These are phyloP conservation scores for Columbina picui DNA, from an alignment of 2,113 vertebrate species.

Conservation along the genomic window DNA sequence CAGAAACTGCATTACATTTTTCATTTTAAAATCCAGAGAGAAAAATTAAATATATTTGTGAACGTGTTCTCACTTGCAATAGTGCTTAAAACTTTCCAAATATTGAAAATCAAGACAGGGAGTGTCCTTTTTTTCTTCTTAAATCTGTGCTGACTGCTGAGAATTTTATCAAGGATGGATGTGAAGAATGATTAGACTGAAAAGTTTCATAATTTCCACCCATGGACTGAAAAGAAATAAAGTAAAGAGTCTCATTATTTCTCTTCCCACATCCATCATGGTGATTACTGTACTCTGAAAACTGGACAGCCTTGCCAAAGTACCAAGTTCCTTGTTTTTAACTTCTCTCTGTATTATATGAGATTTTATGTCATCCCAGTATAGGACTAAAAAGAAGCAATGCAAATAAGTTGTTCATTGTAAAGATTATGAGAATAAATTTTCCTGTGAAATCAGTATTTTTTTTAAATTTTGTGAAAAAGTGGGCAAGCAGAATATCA, in stretches of 20 bases:
- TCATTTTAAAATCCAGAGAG: background rate
- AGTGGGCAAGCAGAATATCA: background rate
- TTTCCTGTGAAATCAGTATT: background rate
- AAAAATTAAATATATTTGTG: background rate
- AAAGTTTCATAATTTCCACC: constrained; percentile 34
- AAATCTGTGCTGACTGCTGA: constrained; percentile 48
- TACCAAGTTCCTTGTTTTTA: background rate
- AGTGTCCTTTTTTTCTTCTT: background rate
- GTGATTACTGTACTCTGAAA: constrained; percentile 14
- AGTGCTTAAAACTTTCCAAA: constrained; percentile 26
- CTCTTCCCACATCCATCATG: constrained; percentile 8
- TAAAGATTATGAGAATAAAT: background rate
- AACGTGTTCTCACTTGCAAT: background rate
- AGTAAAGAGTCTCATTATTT: constrained; percentile 21
- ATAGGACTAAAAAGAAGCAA: background rate
- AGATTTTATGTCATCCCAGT: background rate
- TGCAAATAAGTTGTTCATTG: background rate
- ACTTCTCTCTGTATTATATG: background rate
- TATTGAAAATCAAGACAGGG: background rate
- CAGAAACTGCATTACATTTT: background rate
- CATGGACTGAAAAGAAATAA: constrained; percentile 20
- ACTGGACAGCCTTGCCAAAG: background rate
- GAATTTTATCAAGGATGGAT: constrained; percentile 58
- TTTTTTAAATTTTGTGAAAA: background rate
- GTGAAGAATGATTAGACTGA: constrained; percentile 58